A percentile compares a stretch with the other conserved stretches of the same genome.
Evolutionary conservation across 2,888 invertebrate genomes (phyloP).

Genomic region (Cryptocephalus moraei): DNA sequence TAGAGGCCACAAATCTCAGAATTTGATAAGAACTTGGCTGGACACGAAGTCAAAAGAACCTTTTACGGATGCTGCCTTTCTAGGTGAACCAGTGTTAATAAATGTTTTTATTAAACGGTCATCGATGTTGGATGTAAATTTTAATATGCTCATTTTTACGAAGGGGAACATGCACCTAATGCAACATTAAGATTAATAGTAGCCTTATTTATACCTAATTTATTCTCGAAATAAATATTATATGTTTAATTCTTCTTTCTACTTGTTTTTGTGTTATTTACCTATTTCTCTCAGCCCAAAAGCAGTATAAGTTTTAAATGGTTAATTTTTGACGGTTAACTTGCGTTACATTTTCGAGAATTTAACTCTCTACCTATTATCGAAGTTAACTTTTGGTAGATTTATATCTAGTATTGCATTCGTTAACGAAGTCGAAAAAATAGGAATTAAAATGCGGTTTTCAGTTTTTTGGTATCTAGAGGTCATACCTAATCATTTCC

Average conservation of each 20-base stretch:
- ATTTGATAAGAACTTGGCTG: neutral
- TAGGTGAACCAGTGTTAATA: neutral
- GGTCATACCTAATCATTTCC: no score
- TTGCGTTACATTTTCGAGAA: neutral
- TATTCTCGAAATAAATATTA: neutral
- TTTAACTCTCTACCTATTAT: neutral
- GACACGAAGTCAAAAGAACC: neutral
- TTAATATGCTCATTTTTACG: neutral
- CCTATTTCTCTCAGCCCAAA: neutral
- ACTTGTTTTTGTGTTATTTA: neutral
- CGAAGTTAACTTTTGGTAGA: neutral
- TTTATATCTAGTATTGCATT: no score
- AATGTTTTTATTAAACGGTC: neutral
- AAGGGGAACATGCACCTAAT: conserved; percentile 1
- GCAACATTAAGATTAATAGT: neutral
- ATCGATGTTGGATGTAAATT: neutral
- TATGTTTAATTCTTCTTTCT: neutral
- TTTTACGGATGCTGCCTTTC: neutral
- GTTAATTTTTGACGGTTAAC: neutral
- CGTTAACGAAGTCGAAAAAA: no score
- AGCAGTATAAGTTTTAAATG: no score
- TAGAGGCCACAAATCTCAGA: neutral
- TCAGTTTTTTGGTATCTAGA: no score
- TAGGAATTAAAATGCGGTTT: no score
- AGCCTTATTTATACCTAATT: no score